Evolutionary conservation across 2,113 vertebrate genomes (phyloP).

Genomic region (Procavia capensis): DNA sequence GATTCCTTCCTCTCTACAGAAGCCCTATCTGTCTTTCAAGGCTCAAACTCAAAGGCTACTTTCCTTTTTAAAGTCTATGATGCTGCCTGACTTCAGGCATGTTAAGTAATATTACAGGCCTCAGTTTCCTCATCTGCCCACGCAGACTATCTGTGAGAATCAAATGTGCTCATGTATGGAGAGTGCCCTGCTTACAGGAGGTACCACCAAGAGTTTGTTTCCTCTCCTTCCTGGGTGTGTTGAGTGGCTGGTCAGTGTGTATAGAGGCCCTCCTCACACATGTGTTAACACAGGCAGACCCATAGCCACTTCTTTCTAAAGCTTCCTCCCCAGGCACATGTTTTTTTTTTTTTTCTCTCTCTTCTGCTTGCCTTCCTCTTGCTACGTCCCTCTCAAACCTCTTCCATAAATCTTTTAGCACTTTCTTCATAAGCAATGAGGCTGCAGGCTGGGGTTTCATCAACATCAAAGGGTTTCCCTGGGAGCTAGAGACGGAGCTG

Average conservation of each 20-base stretch:
- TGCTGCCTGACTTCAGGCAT: not conserved
- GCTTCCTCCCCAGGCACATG: not conserved
- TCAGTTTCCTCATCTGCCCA: not conserved
- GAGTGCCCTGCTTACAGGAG: not conserved
- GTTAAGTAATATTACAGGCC: not conserved
- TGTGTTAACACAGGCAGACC: not conserved
- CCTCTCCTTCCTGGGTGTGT: not conserved
- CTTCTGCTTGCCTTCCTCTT: slow-evolving; percentile 1
- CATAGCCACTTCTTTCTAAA: not conserved
- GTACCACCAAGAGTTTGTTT: not conserved
- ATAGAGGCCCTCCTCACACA: rapidly evolving
- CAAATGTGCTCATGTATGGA: rapidly evolving
- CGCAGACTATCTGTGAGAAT: not conserved
- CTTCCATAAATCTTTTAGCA: slow-evolving; percentile 54
- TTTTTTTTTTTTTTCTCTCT: not conserved
- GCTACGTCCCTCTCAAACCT: not conserved
- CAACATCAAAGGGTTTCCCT: slow-evolving; percentile 52
- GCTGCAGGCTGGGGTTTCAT: not conserved
- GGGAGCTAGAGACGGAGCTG: not conserved
- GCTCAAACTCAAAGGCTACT: not conserved
- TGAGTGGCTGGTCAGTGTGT: rapidly evolving
- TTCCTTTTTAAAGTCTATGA: not conserved
- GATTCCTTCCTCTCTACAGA: not conserved
- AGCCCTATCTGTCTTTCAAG: not conserved
- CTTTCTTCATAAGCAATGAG: slow-evolving; percentile 31